phyloP scores from a whole-genome alignment of 2,113 vertebrate species.

The Zapus hudsonius region DNA sequence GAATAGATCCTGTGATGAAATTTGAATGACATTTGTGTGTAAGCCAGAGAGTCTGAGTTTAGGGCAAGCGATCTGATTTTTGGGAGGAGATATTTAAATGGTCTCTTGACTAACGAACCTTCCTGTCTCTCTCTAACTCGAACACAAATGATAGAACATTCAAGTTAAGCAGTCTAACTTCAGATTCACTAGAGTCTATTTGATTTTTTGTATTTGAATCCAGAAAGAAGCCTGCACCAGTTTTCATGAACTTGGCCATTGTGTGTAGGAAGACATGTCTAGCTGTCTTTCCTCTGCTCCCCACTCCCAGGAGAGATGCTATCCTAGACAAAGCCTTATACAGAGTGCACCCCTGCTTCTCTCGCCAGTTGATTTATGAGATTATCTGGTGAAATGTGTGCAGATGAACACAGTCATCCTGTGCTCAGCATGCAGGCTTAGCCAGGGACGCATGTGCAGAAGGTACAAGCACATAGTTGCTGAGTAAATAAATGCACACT shows the following conservation, averaged over 20 bases:
- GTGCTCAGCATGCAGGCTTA: neutral
- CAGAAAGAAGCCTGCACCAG: neutral
- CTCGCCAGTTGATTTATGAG: neutral
- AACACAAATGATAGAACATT: neutral
- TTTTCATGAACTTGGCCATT: neutral
- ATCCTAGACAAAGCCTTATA: too few species aligned
- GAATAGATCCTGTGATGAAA: neutral
- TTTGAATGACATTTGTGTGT: neutral
- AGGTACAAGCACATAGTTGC: fast-evolving
- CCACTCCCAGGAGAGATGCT: neutral
- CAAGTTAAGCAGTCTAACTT: neutral
- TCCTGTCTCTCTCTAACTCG: neutral
- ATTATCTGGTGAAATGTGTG: fast-evolving
- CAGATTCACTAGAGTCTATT: neutral
- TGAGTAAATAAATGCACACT: too few species aligned
- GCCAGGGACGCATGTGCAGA: neutral
- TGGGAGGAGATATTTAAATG: neutral
- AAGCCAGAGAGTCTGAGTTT: neutral
- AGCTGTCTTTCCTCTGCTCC: neutral
- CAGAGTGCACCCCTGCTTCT: too few species aligned
- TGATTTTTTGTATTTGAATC: neutral
- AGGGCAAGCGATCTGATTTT: neutral
- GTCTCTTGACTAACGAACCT: neutral
- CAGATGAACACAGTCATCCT: neutral
- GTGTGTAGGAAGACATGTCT: neutral